Evolutionary conservation across 2,888 invertebrate genomes (phyloP).

Genomic region (Anthrax anthrax): DNA sequence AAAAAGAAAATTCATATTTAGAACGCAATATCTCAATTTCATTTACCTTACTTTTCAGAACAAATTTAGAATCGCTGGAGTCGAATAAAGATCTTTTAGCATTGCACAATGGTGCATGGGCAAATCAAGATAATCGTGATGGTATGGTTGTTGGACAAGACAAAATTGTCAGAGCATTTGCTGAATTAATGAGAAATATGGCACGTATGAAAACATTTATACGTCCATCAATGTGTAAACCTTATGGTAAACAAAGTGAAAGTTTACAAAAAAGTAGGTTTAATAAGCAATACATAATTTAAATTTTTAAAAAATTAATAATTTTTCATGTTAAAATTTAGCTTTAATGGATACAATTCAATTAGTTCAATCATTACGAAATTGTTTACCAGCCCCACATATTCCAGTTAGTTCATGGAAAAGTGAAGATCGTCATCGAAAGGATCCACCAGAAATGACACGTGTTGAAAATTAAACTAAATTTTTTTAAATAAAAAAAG

Average conservation of each 20-base stretch:
- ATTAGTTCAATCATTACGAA: conserved; percentile 68
- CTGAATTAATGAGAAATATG: conserved; percentile 77
- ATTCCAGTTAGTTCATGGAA: conserved; percentile 84
- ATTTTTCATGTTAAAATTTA: too few relatives aligned
- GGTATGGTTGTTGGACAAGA: conserved; percentile 53
- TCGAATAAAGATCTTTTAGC: conserved; percentile 50
- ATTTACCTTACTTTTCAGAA: conserved; percentile 18
- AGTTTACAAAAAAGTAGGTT: conserved; percentile 70
- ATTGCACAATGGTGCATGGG: conserved; percentile 54
- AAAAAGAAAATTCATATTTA: too few relatives aligned
- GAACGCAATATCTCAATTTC: too few relatives aligned
- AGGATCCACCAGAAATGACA: conserved; percentile 23
- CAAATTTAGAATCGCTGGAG: conserved; percentile 31
- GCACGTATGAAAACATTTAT: conserved; percentile 79
- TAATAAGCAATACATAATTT: too few relatives aligned
- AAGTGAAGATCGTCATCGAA: conserved; percentile 61
- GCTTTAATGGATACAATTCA: conserved; percentile 77
- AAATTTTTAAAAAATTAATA: too few relatives aligned
- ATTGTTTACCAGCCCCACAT: conserved; percentile 73
- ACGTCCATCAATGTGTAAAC: conserved; percentile 78
- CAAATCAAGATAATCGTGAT: conserved; percentile 23
- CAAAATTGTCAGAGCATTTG: conserved; percentile 71
- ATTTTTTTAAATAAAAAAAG: too few relatives aligned
- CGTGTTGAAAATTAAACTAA: conserved; percentile 8
- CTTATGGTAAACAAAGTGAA: conserved; percentile 80